Percentiles rank a stretch among this genome's conserved stretches.
phyloP scores from a whole-genome alignment of 2,113 vertebrate species.

The Myotis davidii region DNA sequence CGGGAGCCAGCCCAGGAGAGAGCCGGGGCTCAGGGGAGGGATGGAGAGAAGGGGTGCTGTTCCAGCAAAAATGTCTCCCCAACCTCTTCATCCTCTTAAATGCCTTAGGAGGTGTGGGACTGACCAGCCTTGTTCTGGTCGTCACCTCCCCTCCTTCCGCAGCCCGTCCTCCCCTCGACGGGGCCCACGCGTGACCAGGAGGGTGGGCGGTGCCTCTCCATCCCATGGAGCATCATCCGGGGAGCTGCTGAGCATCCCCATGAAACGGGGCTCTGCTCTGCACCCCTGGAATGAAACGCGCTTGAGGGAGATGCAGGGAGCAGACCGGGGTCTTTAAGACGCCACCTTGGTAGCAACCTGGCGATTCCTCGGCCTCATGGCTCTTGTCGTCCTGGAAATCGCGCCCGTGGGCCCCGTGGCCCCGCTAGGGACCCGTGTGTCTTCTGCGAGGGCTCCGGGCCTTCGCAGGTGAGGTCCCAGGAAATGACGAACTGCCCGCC shows the following conservation, averaged over 20 bases:
- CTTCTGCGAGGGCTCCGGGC: neutral
- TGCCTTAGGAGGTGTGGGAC: neutral
- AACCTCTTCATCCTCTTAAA: no score
- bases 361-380: neutral
- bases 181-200: fast-evolving
- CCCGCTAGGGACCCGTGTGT: neutral
- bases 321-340: neutral
- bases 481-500: neutral
- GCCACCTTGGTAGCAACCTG: neutral
- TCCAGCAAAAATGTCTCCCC: neutral
- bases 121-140: fast-evolving
- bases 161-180: fast-evolving
- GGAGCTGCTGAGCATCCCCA: neutral
- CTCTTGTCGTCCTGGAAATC: neutral
- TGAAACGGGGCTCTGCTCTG: fast-evolving
- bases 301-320: fast-evolving
- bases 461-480: neutral
- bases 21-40: neutral
- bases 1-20: fast-evolving
- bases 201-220: fast-evolving
- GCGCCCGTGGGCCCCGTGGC: neutral
- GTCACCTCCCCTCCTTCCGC: no score
- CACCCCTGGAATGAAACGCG: fast-evolving
- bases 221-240: neutral
- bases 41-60: fast-evolving